phyloP scores from a whole-genome alignment of 2,113 vertebrate species.

The Motacilla alba region DNA sequence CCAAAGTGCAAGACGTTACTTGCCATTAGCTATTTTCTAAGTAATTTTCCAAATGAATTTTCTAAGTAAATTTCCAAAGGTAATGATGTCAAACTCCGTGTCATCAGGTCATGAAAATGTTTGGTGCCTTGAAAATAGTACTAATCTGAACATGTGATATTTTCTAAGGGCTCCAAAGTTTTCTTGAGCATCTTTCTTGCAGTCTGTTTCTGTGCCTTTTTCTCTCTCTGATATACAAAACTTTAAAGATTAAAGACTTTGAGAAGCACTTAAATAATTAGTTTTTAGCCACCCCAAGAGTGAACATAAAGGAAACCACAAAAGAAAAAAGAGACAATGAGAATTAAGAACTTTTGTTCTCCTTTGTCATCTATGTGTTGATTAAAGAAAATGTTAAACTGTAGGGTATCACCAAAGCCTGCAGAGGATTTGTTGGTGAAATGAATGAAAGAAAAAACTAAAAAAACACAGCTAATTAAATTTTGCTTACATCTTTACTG shows the following conservation, averaged over 20 bases:
- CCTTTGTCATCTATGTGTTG: constrained; percentile 4
- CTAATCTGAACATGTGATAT: not conserved
- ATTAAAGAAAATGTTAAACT: constrained; percentile 40
- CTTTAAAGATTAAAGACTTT: not conserved
- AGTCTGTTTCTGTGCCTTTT: not conserved
- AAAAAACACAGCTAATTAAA: not conserved
- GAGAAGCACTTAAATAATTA: constrained; percentile 25
- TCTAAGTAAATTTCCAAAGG: not conserved
- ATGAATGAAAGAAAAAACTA: not conserved
- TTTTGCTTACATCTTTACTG: constrained; percentile 47
- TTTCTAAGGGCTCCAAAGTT: not conserved
- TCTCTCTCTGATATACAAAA: not conserved
- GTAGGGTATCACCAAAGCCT: not conserved
- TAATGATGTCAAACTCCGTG: not conserved
- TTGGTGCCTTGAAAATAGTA: not conserved
- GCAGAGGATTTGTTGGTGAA: not conserved
- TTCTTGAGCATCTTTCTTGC: not conserved
- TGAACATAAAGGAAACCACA: constrained; percentile 40
- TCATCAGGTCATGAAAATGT: not conserved
- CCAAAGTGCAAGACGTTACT: not conserved
- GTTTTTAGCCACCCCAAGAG: not conserved
- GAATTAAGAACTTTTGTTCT: not conserved
- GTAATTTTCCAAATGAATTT: not conserved
- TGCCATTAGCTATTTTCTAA: not conserved
- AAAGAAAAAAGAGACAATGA: not conserved